Evolutionary conservation across 2,888 invertebrate species (phyloP).

Genomic region (Rotaria magnacalcarata): DNA sequence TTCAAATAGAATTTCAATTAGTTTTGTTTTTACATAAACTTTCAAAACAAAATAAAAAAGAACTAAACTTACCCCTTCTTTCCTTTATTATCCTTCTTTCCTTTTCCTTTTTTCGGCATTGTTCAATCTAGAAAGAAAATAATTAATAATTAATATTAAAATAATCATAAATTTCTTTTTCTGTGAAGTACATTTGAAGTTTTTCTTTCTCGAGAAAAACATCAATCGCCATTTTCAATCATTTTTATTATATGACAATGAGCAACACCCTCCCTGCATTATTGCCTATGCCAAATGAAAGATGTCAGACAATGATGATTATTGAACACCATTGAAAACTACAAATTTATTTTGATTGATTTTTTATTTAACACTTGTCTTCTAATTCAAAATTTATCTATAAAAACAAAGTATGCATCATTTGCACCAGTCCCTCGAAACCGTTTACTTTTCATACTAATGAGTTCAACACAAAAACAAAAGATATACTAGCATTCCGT

Average conservation of each 20-base stretch:
- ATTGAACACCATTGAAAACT: not conserved
- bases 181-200: not conserved
- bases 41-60: not conserved
- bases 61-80: not conserved
- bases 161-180: not conserved
- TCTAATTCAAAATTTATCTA: not conserved
- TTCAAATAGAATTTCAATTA: not conserved
- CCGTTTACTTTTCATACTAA: not conserved
- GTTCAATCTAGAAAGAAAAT: not conserved
- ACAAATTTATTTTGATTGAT: not conserved
- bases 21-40: not conserved
- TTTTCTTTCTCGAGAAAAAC: no score
- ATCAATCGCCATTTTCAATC: not conserved
- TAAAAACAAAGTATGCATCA: not conserved
- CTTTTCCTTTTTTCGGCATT: conserved; percentile 9
- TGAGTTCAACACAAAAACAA: not conserved
- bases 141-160: not conserved
- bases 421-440: not conserved
- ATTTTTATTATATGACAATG: not conserved
- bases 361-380: not conserved
- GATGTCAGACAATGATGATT: conserved; percentile 4
- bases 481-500: not conserved
- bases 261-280: not conserved
- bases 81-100: not conserved
- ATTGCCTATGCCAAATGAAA: not conserved